Percentiles rank a stretch among this genome's conserved stretches.
Conservation (phyloP, 2,888 invertebrate species). For the Myathropa florea region DNA sequence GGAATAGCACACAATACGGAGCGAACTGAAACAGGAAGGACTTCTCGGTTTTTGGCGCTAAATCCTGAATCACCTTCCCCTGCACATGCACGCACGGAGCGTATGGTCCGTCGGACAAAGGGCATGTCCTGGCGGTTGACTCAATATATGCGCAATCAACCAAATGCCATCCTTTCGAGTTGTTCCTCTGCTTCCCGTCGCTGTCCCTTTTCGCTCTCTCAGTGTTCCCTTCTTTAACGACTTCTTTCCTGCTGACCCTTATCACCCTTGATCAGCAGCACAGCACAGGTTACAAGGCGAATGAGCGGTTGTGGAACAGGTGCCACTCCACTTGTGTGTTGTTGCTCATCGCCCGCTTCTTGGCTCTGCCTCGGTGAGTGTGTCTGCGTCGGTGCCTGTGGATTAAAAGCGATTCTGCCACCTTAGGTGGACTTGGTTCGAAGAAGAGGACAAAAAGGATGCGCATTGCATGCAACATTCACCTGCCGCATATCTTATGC, state of each 20-base stretch:
- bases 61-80: conserved; percentile 65
- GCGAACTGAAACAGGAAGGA: too few relatives aligned
- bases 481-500: conserved; percentile 55
- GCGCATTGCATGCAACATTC: conserved; percentile 61
- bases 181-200: conserved; percentile 20
- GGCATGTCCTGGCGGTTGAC: conserved; percentile 65
- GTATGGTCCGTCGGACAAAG: conserved; percentile 18
- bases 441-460: conserved; percentile 25
- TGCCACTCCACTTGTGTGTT: conserved; percentile 54
- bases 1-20: conserved; percentile 56
- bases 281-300: conserved; percentile 43
- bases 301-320: conserved; percentile 48
- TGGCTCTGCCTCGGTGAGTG: conserved; percentile 20
- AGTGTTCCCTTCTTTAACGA: conserved; percentile 50
- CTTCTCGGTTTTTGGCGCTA: conserved; percentile 65
- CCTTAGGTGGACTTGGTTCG: conserved; percentile 29
- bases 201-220: conserved; percentile 11
- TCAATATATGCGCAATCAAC: conserved; percentile 70
- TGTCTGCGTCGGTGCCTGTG: conserved; percentile 35
- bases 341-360: too few relatives aligned
- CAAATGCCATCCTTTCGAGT: conserved; percentile 67
- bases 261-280: conserved; percentile 48
- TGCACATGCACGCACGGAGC: conserved; percentile 8
- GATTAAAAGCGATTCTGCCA: conserved; percentile 54
- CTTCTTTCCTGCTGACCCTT: conserved; percentile 71